phyloP scores from a whole-genome alignment of 2,797 vertebrate genomes.

The Megaceryle alcyon region DNA sequence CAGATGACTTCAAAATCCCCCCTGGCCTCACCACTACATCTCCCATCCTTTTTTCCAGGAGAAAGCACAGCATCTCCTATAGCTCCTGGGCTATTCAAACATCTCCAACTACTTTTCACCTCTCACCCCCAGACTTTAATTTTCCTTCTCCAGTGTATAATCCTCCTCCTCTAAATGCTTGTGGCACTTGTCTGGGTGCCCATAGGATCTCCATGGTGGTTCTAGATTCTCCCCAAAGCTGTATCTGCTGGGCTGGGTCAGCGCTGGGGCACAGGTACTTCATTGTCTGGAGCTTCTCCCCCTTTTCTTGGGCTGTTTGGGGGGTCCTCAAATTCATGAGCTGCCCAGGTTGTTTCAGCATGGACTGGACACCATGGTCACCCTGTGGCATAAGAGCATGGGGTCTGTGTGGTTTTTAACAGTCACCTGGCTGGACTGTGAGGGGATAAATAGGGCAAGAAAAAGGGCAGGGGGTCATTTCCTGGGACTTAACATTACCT shows the following conservation, averaged over 20 bases:
- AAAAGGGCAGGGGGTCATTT: not conserved
- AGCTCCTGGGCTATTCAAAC: not conserved
- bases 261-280: not conserved
- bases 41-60: not conserved
- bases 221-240: not conserved
- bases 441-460: not conserved
- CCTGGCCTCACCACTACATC: not conserved
- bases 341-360: not conserved
- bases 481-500: no score
- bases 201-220: not conserved
- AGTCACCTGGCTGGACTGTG: not conserved
- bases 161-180: not conserved
- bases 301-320: not conserved
- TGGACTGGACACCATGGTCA: not conserved
- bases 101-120: not conserved
- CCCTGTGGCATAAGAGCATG: rapidly evolving
- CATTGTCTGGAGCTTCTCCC: not conserved
- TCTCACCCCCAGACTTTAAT: not conserved
- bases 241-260: not conserved
- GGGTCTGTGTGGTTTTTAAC: not conserved
- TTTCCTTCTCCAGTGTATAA: not conserved
- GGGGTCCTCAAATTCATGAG: not conserved
- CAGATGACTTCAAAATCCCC: not conserved
- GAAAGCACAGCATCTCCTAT: not conserved
- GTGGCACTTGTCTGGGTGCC: not conserved